Base-by-base conservation (phyloP, 2,113 vertebrate species). In the Lonchura striata region DNA sequence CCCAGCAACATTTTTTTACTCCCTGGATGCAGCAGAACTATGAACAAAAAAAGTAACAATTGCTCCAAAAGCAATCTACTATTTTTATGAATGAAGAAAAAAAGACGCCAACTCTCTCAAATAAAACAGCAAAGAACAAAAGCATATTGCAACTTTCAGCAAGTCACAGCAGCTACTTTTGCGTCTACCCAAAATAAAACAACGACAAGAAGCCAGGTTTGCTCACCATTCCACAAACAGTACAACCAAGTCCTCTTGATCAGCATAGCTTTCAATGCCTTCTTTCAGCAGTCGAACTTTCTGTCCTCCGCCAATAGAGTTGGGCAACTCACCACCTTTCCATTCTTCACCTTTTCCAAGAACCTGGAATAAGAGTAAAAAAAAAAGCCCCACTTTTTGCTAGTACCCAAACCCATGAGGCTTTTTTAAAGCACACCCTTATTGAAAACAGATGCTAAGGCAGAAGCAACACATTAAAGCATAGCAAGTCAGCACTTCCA, bases 221-320 rank as follows among this genome's bases (percentile, higher is more conserved):
- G 81, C 98, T 86, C 98, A 99, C 99, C 99, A 99, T 92, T 99
- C 99, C 95, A 99, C 98, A 78, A 98, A 98, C 52, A 99, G 97
- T 33, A 99, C 89, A 71, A 99, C 85, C 61, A 99, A 97, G 92
- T 99, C 99, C n/a, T 99, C 98, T 72, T 98, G 98, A 82, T 96
- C 96, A 82, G 98, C 98, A 39, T 99, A 95, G 22, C 78, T 95
- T 83, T 97, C 96, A 98, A 99, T 98, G 92, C 97, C 98, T 95
- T 99, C 98, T 92, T 99, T 99, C 97, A 99, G 97, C 88, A 99
- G 97, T 72, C 99, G 98, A 82, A 99, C 99, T 96, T 99, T 99
- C 92, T 99, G 99, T 37, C 99, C 99, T 66, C 99, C 99, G 2
- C 99, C 99, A 63, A 99, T 99, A 21, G 98, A 98, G n/a, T 96